phyloP scores from a whole-genome alignment of 2,797 vertebrate species.

The Myioborus melanocephalus region DNA sequence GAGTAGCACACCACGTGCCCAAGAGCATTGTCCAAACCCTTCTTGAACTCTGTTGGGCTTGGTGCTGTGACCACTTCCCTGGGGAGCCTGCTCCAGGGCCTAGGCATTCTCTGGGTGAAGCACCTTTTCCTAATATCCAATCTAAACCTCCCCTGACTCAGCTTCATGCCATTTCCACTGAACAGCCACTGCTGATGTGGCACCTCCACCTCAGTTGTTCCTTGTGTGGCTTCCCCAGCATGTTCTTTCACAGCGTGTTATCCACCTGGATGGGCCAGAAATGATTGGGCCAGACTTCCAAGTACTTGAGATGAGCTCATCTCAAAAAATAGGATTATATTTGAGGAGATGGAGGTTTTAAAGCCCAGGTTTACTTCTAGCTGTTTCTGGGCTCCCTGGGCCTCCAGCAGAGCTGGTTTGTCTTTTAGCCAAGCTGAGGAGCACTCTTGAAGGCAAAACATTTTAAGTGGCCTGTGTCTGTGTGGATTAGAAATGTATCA shows the following conservation, averaged over 20 bases:
- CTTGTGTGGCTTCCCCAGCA: rapidly evolving
- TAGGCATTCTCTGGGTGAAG: neutral
- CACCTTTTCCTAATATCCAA: neutral
- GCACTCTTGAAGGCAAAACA: neutral
- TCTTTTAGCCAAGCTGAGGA: neutral
- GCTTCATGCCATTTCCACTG: neutral
- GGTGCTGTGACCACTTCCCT: neutral
- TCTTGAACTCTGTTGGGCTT: neutral
- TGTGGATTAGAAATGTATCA: neutral
- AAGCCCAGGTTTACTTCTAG: neutral
- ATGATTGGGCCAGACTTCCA: neutral
- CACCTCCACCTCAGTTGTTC: neutral
- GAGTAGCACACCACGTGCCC: neutral
- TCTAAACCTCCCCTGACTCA: neutral
- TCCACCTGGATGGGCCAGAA: neutral
- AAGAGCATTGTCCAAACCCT: neutral
- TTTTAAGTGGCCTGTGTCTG: neutral
- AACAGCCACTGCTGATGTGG: neutral
- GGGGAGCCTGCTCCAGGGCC: neutral
- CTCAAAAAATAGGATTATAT: neutral
- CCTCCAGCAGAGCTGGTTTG: neutral
- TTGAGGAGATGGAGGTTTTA: neutral
- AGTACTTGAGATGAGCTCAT: neutral
- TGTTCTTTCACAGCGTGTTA: neutral
- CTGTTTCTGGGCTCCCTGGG: neutral